These are phyloP conservation scores for Perithous albicinctus DNA, from an alignment of 2,888 invertebrate genomes.

Conservation along the genomic window DNA sequence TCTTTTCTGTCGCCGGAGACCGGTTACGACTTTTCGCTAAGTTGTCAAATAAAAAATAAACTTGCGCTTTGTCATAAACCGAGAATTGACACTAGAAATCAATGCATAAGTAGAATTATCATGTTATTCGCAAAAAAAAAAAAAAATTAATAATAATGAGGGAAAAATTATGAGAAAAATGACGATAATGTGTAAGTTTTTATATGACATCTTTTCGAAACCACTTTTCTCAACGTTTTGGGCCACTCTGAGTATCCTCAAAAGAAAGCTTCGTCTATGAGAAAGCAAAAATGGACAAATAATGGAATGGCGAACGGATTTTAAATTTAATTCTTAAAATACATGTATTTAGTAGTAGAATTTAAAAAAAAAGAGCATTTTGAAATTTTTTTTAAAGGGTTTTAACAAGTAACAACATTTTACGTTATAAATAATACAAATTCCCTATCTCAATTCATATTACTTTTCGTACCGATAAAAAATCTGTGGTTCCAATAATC, in stretches of 20 bases:
- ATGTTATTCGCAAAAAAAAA: neutral
- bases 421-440: conserved; percentile 2
- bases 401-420: neutral
- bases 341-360: too few species aligned
- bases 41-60: too few species aligned
- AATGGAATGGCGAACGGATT: too few species aligned
- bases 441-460: neutral
- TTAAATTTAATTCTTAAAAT: too few species aligned
- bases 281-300: neutral
- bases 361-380: too few species aligned
- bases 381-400: neutral
- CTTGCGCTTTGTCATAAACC: conserved; percentile 36
- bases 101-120: neutral
- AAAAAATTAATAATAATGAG: too few species aligned
- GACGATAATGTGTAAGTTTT: neutral
- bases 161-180: too few species aligned
- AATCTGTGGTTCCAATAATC: conserved; percentile 17
- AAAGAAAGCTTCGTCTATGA: too few species aligned
- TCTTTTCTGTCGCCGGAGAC: too few species aligned
- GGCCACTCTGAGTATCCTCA: too few species aligned
- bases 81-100: conserved; percentile 10
- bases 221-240: too few species aligned
- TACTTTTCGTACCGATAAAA: conserved; percentile 6
- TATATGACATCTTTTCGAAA: neutral
- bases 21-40: too few species aligned